Evolutionary conservation across 2,113 vertebrate genomes (phyloP), one percentile per base, ranked within the genome.

Genomic region (Bettongia penicillata): DNA sequence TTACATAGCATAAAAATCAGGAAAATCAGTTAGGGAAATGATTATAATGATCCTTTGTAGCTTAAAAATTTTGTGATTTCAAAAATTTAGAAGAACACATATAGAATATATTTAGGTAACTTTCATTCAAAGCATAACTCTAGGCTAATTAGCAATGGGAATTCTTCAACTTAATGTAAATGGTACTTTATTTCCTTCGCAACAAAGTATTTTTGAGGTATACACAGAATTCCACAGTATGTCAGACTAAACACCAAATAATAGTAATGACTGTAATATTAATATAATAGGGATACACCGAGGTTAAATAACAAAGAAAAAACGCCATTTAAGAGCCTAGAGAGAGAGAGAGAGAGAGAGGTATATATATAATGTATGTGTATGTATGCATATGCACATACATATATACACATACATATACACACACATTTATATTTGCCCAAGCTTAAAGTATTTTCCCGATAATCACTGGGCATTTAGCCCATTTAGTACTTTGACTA

Each of bases 191-290:
- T 97, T 97, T 98, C 97, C 96, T 95, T 95, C 96, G 91, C 96
- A 89, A 95, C 93, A 95, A 91, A 93, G 96, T 48, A 49, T 50
- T 95, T 93, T 97, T 92, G 98, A 92, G 53, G 95, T 98, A 90
- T 92, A 97, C 96, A 96, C 98, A 98, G 96, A 97, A 96, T 96
- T 97, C 96, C 97, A 98, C 98, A 97, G 95, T 96, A 57, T 94
- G 93, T 97, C 95, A 94, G 95, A 28, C 89, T 43, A 96, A 93
- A 97, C 84, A 77, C 91, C 92, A 91, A 93, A 93, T 47, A 53
- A 77, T 92, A 96, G 94, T 84, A 43, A 84, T 84, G 19, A 43
- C 22, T 68, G 28, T 4, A 68, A 37, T 68, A 37, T 91, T 53
- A 97, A 95, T 96, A 95, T 95, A 98, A 93, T 24, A 96, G 95